Conservation (phyloP, 2,113 vertebrate species). For the Chauna torquata region DNA sequence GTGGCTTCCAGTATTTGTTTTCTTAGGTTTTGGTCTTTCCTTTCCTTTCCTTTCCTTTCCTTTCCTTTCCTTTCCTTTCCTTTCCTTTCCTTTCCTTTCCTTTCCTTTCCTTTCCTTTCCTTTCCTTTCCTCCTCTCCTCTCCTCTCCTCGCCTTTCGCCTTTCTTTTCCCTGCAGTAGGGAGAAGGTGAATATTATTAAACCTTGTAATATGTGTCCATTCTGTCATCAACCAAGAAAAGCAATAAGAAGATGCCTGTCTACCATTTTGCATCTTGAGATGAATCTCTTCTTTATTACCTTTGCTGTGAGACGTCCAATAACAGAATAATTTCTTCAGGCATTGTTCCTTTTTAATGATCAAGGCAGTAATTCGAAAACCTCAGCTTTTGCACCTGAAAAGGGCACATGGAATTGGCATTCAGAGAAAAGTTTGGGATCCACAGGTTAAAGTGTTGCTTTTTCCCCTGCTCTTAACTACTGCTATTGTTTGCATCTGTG, state of each 20-base stretch:
- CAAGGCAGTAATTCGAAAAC: background rate
- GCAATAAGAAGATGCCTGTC: conserved; percentile 8
- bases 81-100: no score
- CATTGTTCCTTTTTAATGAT: background rate
- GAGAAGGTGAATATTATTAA: background rate
- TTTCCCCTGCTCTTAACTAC: background rate
- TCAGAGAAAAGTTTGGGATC: background rate
- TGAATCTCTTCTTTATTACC: background rate
- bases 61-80: no score
- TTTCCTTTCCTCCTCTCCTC: no score
- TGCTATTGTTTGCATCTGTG: background rate
- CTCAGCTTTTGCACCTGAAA: background rate
- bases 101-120: no score
- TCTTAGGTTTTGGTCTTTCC: background rate
- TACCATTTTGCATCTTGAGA: background rate
- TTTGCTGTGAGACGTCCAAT: background rate
- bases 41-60: no score
- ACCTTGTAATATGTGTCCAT: background rate
- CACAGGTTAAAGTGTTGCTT: background rate
- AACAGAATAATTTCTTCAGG: background rate
- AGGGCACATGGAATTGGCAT: background rate
- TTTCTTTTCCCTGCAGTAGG: background rate
- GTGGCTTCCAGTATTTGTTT: background rate
- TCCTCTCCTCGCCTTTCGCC: no score
- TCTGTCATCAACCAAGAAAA: background rate